phyloP scores from a whole-genome alignment of 2,113 vertebrate species.

The Alexandromys fortis region DNA sequence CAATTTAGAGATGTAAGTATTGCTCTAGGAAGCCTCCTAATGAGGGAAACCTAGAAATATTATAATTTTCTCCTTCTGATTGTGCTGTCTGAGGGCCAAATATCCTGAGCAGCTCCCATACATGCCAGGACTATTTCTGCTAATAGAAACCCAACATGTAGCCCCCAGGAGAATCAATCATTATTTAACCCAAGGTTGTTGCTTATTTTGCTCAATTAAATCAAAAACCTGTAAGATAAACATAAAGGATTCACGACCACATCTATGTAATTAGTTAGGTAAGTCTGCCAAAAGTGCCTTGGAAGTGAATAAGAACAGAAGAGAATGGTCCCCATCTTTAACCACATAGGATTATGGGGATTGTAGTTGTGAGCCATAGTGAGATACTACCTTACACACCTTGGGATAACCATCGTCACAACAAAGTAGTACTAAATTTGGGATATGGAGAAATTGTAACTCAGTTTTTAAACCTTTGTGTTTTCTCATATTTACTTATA shows the following conservation, averaged over 20 bases:
- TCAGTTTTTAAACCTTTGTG: background rate
- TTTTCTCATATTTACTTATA: background rate
- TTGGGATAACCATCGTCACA: background rate
- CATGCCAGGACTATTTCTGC: background rate
- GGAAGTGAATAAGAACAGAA: background rate
- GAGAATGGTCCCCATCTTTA: background rate
- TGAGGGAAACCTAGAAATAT: background rate
- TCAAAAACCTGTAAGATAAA: background rate
- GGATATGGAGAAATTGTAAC: background rate
- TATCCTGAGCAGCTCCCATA: background rate
- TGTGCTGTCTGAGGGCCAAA: background rate
- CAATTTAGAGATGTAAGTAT: background rate
- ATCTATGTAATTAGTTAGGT: background rate
- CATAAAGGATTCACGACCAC: background rate
- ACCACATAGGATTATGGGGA: background rate
- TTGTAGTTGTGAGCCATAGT: background rate
- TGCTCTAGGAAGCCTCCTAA: accelerated
- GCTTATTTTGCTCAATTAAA: background rate
- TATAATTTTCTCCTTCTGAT: background rate
- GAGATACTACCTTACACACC: background rate
- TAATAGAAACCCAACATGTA: background rate
- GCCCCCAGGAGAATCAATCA: background rate
- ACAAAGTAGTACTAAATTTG: background rate
- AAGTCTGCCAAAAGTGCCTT: slow-evolving; percentile 14
- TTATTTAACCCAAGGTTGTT: background rate